Base-by-base conservation (phyloP, 2,797 vertebrate species). In the Anniella stebbinsi region DNA sequence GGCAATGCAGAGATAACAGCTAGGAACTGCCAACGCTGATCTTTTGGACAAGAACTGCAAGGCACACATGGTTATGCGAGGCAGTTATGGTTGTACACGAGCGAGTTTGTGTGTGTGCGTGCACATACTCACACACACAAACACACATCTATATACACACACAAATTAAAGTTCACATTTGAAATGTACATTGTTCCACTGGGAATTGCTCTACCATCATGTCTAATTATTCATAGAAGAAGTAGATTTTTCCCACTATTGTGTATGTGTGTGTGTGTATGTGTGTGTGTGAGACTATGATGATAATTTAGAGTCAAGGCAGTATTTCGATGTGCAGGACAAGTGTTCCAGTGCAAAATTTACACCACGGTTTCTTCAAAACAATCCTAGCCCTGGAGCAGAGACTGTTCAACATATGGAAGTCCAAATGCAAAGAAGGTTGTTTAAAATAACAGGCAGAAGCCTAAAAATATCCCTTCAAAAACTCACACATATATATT, bases 381-480 rank as follows among this genome's bases (percentile, higher is more conserved):
- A 80, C 91, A 87, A 91, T 78, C 83, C 88, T 91, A 77, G 6
- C 70, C 91, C 90, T 86, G 73, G 94, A n/a, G 91, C 23, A 89
- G 87, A 95, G 94, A 93, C 95, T 92, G 96, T 93, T 96, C 94
- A 93, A 92, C 94, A 93, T 95, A 97, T 95, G 96, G 96, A 96
- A 96, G 95, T 95, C 95, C 87, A 63, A 96, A 93, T 66, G 93
- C 96, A 96, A 89, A 90, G 91, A 96, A 94, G 96, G 90, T 94
- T 96, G 96, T 96, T 90, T 96, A 96, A 96, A 96, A 97, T 96
- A 97, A 97, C 96, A 97, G 93, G 93, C 95, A 96, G 89, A 93
- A 85, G 93, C 96, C 96, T 97, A 97, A 97, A 97, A 97, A 97
- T 97, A 97, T 92, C 87, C 38, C 75, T 66, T 93, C 95, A 95